Evolutionary conservation across 2,888 invertebrate species (phyloP).

Genomic region (Chironomus tentans): DNA sequence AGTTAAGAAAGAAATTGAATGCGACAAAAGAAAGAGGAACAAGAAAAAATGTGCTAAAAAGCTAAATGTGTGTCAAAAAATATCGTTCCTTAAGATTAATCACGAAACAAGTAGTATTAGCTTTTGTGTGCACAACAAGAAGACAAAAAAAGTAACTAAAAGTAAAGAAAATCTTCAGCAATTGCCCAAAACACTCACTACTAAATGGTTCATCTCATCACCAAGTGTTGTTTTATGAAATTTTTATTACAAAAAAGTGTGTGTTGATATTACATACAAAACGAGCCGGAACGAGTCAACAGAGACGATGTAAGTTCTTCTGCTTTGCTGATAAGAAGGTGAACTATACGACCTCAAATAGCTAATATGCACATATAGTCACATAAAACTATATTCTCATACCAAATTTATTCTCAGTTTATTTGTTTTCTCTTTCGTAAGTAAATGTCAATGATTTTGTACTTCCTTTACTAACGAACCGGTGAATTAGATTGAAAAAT

Average conservation of each 20-base stretch:
- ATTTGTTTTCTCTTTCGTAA: neutral
- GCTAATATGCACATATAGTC: neutral
- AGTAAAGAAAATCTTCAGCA: no score
- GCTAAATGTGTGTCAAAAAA: constrained; percentile 3
- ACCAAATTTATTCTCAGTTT: neutral
- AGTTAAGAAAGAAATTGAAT: neutral
- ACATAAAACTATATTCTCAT: neutral
- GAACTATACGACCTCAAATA: constrained; percentile 5
- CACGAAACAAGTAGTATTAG: neutral
- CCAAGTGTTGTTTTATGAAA: no score
- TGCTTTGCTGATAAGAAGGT: neutral
- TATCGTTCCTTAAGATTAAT: neutral
- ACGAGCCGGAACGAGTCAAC: neutral
- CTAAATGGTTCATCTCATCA: no score
- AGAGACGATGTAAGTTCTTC: neutral
- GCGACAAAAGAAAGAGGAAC: neutral
- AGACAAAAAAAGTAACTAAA: neutral
- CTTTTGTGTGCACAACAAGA: neutral
- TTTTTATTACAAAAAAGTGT: neutral
- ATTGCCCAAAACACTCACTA: no score
- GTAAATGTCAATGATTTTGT: neutral
- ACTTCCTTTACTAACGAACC: neutral
- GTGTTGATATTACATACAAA: neutral
- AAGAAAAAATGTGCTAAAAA: constrained; percentile 1
- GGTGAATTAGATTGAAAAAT: neutral